Conservation (phyloP, 2,113 vertebrate species). For the Pterocles orientalis region DNA sequence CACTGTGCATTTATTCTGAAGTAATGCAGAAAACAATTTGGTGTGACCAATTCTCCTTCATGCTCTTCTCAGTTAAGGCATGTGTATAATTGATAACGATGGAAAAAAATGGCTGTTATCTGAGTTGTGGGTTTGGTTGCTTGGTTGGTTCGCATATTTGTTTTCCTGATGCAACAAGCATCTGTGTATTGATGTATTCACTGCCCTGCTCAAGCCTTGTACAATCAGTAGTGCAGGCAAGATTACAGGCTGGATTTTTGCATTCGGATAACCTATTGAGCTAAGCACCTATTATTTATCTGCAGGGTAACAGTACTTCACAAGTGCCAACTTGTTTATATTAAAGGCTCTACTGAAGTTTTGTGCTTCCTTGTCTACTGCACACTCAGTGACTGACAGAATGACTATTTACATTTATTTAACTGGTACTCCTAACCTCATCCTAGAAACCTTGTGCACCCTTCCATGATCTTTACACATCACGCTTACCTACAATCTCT, state of each 20-base stretch:
- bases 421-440: not conserved
- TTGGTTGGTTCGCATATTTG: not conserved
- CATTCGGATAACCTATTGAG: not conserved
- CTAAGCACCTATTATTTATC: not conserved
- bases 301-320: not conserved
- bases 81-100: not conserved
- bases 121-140: not conserved
- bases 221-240: not conserved
- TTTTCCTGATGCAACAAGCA: not conserved
- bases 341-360: not conserved
- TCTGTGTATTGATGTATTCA: not conserved
- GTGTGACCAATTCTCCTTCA: not conserved
- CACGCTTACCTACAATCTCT: not conserved
- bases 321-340: not conserved
- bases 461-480: not conserved
- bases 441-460: not conserved
- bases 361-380: not conserved
- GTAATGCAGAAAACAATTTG: not conserved
- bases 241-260: not conserved
- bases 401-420: not conserved
- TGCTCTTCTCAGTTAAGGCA: not conserved
- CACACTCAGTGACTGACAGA: not conserved
- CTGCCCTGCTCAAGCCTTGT: not conserved
- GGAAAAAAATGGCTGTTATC: not conserved
- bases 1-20: not conserved